Conservation (phyloP, 2,797 vertebrate species). For the Heteromormyrus szaboi region DNA sequence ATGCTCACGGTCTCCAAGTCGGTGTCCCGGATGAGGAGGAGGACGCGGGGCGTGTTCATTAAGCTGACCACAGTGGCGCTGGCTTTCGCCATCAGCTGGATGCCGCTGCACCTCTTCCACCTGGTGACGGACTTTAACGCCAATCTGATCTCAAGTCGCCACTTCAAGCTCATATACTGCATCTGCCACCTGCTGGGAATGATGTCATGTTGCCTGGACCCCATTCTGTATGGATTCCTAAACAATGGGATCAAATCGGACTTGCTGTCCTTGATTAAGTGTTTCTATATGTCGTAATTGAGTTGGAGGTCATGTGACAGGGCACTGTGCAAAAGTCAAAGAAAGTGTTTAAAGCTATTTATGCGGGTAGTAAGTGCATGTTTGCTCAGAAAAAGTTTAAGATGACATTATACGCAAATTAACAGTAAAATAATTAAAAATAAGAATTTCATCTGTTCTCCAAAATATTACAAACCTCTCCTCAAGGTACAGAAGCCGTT, state of each 20-base stretch:
- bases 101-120: conserved; percentile 74
- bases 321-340: not conserved
- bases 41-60: conserved; percentile 66
- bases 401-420: not conserved
- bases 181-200: conserved; percentile 74
- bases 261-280: conserved; percentile 62
- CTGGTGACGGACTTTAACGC: conserved; percentile 71
- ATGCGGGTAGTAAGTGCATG: not conserved
- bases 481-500: not conserved
- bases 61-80: conserved; percentile 67
- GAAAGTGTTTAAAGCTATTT: not conserved
- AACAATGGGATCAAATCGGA: conserved; percentile 73
- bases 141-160: conserved; percentile 70
- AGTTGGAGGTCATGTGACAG: conserved; percentile 11
- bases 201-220: conserved; percentile 73
- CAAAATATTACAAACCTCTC: not conserved
- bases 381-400: not conserved
- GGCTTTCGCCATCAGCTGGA: conserved; percentile 71
- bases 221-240: conserved; percentile 72
- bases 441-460: not conserved
- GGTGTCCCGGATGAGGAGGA: conserved; percentile 55
- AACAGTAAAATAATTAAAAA: not conserved
- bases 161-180: conserved; percentile 73
- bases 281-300: conserved; percentile 57
- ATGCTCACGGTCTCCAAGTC: conserved; percentile 51